phyloP scores from a whole-genome alignment of 2,113 vertebrate species.

The Marmota monax region DNA sequence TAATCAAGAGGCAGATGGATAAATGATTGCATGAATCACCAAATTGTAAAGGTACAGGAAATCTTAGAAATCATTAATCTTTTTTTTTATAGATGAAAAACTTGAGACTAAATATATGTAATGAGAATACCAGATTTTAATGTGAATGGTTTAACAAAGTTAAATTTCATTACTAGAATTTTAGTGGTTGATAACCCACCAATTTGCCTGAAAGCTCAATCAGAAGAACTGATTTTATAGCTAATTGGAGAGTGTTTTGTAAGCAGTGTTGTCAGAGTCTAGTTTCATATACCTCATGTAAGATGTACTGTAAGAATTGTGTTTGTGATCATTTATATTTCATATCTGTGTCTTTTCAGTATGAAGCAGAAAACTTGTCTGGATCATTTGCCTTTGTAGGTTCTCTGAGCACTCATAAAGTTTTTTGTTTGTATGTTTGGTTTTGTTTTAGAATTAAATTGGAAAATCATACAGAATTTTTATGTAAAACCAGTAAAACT shows the following conservation, averaged over 20 bases:
- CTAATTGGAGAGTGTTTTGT: background rate
- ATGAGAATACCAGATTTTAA: background rate
- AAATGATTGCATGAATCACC: background rate
- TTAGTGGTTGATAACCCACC: background rate
- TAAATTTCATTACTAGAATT: background rate
- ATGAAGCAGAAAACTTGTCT: background rate
- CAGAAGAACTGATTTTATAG: slow-evolving; percentile 23
- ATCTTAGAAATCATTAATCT: background rate
- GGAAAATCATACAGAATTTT: background rate
- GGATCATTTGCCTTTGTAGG: background rate
- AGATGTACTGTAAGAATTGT: background rate
- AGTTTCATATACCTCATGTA: background rate
- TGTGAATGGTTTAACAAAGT: background rate
- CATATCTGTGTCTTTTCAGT: background rate
- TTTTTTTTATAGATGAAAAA: background rate
- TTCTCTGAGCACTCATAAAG: background rate
- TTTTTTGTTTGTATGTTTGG: too few species aligned
- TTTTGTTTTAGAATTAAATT: slow-evolving; percentile 3
- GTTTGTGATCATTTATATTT: background rate
- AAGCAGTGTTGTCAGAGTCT: background rate
- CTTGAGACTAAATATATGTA: background rate
- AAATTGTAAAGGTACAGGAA: background rate
- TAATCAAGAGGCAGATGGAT: background rate
- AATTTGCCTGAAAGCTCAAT: background rate
- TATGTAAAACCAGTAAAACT: background rate